Evolutionary conservation across 2,797 vertebrate genomes (phyloP), one percentile per base, ranked within the genome.

Genomic region (Enteromius trimaculatus): DNA sequence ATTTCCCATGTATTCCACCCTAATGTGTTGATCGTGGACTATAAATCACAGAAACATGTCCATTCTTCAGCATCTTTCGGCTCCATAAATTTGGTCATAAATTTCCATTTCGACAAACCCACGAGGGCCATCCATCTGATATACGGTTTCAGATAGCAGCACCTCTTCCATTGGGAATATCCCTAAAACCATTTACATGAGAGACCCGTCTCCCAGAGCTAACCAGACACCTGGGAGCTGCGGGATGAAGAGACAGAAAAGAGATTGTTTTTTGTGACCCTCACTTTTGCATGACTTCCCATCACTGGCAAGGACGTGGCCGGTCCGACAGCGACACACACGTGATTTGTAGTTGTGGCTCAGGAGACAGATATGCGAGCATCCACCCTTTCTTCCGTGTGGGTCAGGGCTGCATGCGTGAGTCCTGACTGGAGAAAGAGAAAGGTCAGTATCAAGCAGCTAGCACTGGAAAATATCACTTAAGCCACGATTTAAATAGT

Each of bases 281-380:
- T 71, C 94, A 97, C 96, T 95, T 95, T 95, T 96, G 94, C 96
- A 96, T 84, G 95, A 95, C 88, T 89, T 94, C 89, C 95, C 92
- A 34, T 97, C 95, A 0, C 86, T 95, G 23, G 92, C 92, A 91
- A 96, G 89, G 89, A 94, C 90, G 88, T 95, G 95, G 85, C 95
- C 96, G 16, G 93, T 94, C 87, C 92, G 94, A 90, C 96, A 97
- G 90, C 95, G 96, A 89, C 96, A 97, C 64, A 95, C 94, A 83
- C 94, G 89, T 71, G 93, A 91, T 90, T 96, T 96, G 91, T 96
- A 95, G 88, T 89, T 94, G 92, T 91, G 93, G 90, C 95, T 92
- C 83, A 97, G 94, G 84, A 96, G 93, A 93, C 96, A 97, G 93
- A 96, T 88, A 92, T 97, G 96, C 0, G 92, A 91, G 66, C 96